Conservation (phyloP, 2,888 invertebrate genomes). For the Nebria brevicollis region DNA sequence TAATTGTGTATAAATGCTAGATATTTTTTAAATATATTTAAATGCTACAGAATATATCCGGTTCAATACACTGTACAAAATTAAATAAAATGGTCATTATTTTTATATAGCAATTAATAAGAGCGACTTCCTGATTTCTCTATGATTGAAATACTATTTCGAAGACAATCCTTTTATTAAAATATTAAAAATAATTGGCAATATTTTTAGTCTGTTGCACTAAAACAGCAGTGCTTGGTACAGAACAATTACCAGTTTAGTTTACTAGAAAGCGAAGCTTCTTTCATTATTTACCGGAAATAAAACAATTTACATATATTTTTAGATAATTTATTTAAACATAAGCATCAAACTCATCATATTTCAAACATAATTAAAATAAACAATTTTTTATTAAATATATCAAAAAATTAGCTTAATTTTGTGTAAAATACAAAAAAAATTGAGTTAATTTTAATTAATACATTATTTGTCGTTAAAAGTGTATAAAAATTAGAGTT, state of each 20-base stretch:
- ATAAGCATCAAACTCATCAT: no score
- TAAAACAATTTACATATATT: not conserved
- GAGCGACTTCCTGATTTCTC: not conserved
- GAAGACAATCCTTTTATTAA: conserved; percentile 1
- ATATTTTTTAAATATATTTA: no score
- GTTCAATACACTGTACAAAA: no score
- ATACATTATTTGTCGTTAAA: no score
- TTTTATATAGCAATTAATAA: not conserved
- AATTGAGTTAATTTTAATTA: no score
- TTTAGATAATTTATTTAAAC: not conserved
- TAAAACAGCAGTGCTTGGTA: not conserved
- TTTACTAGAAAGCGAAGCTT: not conserved
- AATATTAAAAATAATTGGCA: not conserved
- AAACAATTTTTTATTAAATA: no score
- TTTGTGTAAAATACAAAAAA: no score
- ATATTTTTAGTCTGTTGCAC: not conserved
- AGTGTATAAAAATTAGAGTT: no score
- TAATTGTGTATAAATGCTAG: no score
- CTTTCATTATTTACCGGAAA: not conserved
- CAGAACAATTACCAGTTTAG: not conserved
- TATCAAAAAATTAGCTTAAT: no score
- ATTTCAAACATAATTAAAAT: no score
- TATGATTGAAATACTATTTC: not conserved
- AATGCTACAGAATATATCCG: no score
- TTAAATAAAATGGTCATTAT: not conserved